Conservation (phyloP, 2,113 vertebrate species). For the western clawed frog (Xenopus tropicalis) region DNA sequence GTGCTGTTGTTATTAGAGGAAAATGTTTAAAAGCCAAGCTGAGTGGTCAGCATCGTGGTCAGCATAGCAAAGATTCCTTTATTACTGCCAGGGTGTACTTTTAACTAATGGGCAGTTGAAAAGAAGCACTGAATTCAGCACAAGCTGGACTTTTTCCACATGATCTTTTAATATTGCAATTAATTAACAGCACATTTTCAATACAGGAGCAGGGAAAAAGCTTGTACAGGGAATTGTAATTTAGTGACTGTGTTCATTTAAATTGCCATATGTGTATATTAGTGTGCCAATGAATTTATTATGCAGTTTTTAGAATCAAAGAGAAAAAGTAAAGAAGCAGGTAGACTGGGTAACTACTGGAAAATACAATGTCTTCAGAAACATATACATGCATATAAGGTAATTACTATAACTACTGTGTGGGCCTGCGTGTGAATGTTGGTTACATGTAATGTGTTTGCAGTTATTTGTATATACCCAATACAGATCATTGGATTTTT, state of each 20-base stretch:
- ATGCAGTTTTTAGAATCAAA: constrained; percentile 2
- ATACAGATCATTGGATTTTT: too few species aligned
- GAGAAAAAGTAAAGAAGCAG: neutral
- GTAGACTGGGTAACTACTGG: neutral
- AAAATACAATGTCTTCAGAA: neutral
- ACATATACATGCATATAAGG: too few species aligned
- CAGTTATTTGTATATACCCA: too few species aligned
- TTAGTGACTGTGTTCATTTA: constrained; percentile 34
- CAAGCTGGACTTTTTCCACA: constrained; percentile 36
- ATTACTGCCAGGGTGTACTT: constrained; percentile 29
- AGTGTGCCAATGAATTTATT: constrained; percentile 27
- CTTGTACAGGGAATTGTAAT: constrained; percentile 29
- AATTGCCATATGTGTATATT: constrained; percentile 33
- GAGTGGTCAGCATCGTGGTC: constrained; percentile 26
- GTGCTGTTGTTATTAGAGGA: constrained; percentile 9
- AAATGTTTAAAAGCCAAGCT: constrained; percentile 8
- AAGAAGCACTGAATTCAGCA: constrained; percentile 25
- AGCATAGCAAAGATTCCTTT: neutral
- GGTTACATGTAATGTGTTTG: too few species aligned
- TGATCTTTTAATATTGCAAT: constrained; percentile 43
- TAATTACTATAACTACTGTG: too few species aligned
- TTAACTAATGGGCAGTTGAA: constrained; percentile 36
- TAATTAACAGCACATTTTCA: constrained; percentile 37
- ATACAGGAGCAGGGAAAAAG: constrained; percentile 11
- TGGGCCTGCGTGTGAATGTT: too few species aligned